Evolutionary conservation across 2,113 vertebrate species (phyloP).

Genomic region (Ciconia boyciana): DNA sequence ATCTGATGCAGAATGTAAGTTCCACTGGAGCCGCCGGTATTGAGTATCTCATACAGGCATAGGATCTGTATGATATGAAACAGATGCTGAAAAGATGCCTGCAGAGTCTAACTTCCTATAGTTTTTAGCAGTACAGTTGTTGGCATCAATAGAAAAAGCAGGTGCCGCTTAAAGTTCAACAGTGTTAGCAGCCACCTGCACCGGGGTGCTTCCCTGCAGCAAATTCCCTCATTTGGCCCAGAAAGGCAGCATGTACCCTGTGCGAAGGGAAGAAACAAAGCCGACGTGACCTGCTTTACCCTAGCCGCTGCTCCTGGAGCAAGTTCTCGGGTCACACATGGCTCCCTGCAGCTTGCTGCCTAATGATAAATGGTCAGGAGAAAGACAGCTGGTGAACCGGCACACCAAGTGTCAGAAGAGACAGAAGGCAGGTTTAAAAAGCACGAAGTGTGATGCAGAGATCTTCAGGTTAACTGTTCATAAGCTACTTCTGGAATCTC

Average conservation of each 20-base stretch:
- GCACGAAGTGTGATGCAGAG: not conserved
- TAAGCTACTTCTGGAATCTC: not conserved
- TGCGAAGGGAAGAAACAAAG: not conserved
- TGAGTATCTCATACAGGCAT: not conserved
- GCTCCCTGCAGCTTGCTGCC: not conserved
- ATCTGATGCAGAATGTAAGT: not conserved
- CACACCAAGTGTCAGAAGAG: not conserved
- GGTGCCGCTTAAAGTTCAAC: not conserved
- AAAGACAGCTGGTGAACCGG: accelerated
- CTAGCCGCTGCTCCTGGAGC: not conserved
- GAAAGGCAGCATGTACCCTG: not conserved
- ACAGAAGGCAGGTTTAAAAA: not conserved
- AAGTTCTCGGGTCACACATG: accelerated
- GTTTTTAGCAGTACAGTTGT: not conserved
- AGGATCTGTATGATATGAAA: not conserved
- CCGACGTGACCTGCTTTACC: not conserved
- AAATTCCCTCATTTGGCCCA: not conserved
- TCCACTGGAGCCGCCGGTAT: accelerated
- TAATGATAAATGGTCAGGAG: not conserved
- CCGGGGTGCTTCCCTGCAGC: not conserved
- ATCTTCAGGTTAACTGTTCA: not conserved
- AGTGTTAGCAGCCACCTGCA: not conserved
- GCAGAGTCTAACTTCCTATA: not conserved
- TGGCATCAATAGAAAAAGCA: not conserved
- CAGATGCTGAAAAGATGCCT: not conserved